Evolutionary conservation across 2,113 vertebrate genomes (phyloP).

Genomic region (Pycnonotus jocosus): DNA sequence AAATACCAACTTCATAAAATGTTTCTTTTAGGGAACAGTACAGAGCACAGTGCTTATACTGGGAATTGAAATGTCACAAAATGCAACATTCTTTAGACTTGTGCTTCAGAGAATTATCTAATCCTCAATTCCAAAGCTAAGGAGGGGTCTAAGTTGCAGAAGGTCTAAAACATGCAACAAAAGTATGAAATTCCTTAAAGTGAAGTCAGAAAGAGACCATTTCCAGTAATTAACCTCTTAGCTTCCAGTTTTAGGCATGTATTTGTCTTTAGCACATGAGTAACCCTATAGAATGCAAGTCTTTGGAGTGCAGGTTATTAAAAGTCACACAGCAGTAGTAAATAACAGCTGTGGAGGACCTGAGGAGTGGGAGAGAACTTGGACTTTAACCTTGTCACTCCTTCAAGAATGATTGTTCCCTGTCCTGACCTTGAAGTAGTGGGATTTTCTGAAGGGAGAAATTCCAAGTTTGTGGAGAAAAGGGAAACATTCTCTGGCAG

Average conservation of each 20-base stretch:
- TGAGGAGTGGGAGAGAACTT: not conserved
- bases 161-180: not conserved
- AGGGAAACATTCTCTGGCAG: not conserved
- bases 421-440: slow-evolving; percentile 31
- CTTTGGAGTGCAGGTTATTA: not conserved
- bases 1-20: not conserved
- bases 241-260: not conserved
- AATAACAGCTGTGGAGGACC: slow-evolving; percentile 32
- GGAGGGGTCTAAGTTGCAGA: not conserved
- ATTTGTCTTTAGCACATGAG: not conserved
- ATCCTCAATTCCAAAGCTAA: not conserved
- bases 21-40: not conserved
- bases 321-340: slow-evolving; percentile 7
- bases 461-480: slow-evolving; percentile 24
- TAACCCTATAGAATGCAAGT: not conserved
- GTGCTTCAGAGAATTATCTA: not conserved
- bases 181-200: not conserved
- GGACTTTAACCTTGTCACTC: slow-evolving; percentile 13
- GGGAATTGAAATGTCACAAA: not conserved
- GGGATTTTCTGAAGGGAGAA: slow-evolving; percentile 16
- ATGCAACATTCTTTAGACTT: not conserved
- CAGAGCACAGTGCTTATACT: not conserved
- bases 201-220: not conserved
- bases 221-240: not conserved
- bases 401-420: slow-evolving; percentile 15